Evolutionary conservation across 1,140 invertebrate genomes (phyloP).

Genomic region (Bicyclus anynana): DNA sequence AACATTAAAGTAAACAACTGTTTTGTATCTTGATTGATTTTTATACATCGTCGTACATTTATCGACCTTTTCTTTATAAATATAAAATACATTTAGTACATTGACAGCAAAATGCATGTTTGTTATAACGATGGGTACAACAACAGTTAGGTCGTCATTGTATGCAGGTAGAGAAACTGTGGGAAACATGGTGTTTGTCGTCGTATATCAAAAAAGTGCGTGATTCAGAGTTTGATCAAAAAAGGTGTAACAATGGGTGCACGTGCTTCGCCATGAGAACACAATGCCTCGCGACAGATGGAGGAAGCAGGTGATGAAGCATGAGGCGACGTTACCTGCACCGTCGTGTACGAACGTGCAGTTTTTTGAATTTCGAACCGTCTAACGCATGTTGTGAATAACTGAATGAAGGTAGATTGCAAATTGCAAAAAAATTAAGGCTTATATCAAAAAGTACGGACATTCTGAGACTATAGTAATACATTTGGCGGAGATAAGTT

Average conservation of each 20-base stretch:
- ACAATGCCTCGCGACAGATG: slow-evolving; percentile 24
- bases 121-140: background rate
- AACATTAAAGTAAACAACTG: too few relatives aligned
- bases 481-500: too few relatives aligned
- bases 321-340: slow-evolving; percentile 3
- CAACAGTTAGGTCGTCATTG: background rate
- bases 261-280: slow-evolving; percentile 30
- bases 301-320: slow-evolving; percentile 28
- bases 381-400: background rate
- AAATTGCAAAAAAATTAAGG: too few relatives aligned
- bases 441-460: too few relatives aligned
- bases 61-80: background rate
- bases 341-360: slow-evolving; percentile 5
- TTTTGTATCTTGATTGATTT: too few relatives aligned
- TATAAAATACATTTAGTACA: background rate
- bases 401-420: too few relatives aligned
- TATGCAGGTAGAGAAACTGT: slow-evolving; percentile 52
- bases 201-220: slow-evolving; percentile 27
- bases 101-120: background rate
- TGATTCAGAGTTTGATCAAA: slow-evolving; percentile 27
- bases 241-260: slow-evolving; percentile 24
- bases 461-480: too few relatives aligned
- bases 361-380: background rate
- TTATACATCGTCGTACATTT: background rate
- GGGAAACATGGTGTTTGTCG: slow-evolving; percentile 38